phyloP scores from a whole-genome alignment of 2,888 invertebrate species.

The Eupithecia abbreviata region DNA sequence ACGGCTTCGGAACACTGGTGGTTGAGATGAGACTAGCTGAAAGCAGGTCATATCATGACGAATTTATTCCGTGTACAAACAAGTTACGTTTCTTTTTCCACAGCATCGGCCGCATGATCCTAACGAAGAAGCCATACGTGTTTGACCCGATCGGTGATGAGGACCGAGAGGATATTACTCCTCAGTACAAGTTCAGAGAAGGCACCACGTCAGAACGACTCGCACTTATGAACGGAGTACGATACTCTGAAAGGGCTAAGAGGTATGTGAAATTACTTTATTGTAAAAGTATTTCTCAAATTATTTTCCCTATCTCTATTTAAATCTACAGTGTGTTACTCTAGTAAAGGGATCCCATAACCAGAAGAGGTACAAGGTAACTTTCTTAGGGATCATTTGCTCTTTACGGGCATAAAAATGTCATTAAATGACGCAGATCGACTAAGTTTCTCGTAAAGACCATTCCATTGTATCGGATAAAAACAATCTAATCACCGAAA shows the following conservation, averaged over 20 bases:
- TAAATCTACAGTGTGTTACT: neutral
- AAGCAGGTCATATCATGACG: neutral
- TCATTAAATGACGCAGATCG: neutral
- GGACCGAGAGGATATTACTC: conserved; percentile 88
- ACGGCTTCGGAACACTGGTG: neutral
- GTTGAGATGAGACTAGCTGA: neutral
- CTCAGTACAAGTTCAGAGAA: conserved; percentile 88
- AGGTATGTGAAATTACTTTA: conserved; percentile 59
- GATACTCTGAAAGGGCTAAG: conserved; percentile 87
- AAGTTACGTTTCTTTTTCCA: neutral
- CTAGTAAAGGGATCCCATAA: neutral
- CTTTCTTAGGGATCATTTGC: neutral
- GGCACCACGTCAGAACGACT: conserved; percentile 89
- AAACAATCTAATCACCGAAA: neutral
- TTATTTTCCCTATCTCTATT: neutral
- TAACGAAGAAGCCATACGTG: conserved; percentile 89
- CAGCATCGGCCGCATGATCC: conserved; percentile 89
- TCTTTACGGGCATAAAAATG: neutral
- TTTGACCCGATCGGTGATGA: conserved; percentile 88
- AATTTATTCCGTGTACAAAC: neutral
- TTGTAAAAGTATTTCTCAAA: neutral
- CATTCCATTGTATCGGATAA: neutral
- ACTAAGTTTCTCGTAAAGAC: neutral
- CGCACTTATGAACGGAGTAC: conserved; percentile 89
- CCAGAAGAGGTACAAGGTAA: neutral